Evolutionary conservation across 2,888 invertebrate genomes (phyloP).

Genomic region (Palloptera scutellata): DNA sequence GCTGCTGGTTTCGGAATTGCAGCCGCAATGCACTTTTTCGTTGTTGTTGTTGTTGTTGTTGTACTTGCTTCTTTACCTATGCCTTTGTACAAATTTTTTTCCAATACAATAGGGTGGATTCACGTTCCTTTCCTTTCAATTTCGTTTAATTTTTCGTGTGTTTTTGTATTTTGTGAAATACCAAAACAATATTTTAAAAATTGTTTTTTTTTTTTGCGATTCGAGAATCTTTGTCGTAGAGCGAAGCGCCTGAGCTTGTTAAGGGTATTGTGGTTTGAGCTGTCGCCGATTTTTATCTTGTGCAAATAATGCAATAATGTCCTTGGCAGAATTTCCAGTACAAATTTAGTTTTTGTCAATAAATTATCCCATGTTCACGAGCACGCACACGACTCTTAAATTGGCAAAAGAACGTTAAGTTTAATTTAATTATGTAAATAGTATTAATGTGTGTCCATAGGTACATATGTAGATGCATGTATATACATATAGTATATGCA

Average conservation of each 20-base stretch:
- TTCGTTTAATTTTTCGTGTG: conserved; percentile 21
- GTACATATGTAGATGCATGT: too few species aligned
- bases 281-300: conserved; percentile 52
- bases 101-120: conserved; percentile 46
- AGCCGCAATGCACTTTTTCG: conserved; percentile 31
- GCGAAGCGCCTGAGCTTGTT: conserved; percentile 1
- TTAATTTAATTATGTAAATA: too few species aligned
- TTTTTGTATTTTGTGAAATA: conserved; percentile 38
- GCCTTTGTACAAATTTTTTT: conserved; percentile 50
- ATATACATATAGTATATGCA: too few species aligned
- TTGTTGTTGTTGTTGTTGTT: conserved; percentile 27
- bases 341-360: too few species aligned
- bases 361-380: too few species aligned
- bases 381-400: too few species aligned
- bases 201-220: conserved; percentile 41
- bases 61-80: conserved; percentile 42
- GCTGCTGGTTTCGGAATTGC: conserved; percentile 34
- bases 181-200: conserved; percentile 26
- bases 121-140: conserved; percentile 43
- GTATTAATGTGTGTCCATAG: too few species aligned
- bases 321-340: conserved; percentile 48
- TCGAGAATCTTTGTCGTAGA: conserved; percentile 13
- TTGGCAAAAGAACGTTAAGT: too few species aligned
- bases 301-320: conserved; percentile 58
- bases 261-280: conserved; percentile 41